Base-by-base conservation (phyloP, 2,113 vertebrate genomes). In the Seriola aureovittata region DNA sequence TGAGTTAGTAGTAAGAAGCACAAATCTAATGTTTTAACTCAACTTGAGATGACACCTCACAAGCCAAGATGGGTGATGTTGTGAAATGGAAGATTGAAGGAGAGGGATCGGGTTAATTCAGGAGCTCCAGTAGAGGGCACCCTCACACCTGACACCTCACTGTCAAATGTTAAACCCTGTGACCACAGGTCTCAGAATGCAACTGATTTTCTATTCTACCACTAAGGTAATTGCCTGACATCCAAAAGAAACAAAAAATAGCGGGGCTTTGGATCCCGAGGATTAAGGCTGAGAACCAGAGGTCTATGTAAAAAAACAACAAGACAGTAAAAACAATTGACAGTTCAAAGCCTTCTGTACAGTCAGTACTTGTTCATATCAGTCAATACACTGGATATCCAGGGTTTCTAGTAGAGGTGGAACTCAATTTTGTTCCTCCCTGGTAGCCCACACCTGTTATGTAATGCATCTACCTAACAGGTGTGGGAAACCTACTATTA, bases 41-140 rank as follows among this genome's bases (percentile, higher is more conserved):
- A 57, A n/a, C 2, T 2, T 23, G 16, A 52, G 16, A 48, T 10
- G 44, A 32, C 32, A 57, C 17, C 5, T 54, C 13, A 34, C 16
- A 71, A 69, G 14, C 13, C 46, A 71, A 42, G 10, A 46, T 52
- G 34, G 32, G 52, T 59, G 32, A 34, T 40, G 38, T 80, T 54
- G 16, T 78, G 63, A 81, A 63, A 78, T 69, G 34, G 8, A 75
- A 46, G 62, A 66, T 34, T 34, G 55, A 3, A 65, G 52, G 8
- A 62, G n/a, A 36, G n/a, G 55, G 21, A 76, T 67, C 4, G 48
- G 14, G 59, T 40, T 58, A 36, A 17, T 38, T 40, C 46, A 76
- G 16, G 6, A 73, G 40, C 25, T 83, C 88, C 91, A 93, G 80
- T 67, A 92, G 86, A 82, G 87, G 84, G 89, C 85, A 85, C 40